Conservation (phyloP, 2,888 invertebrate species). For the Athalia cordata region DNA sequence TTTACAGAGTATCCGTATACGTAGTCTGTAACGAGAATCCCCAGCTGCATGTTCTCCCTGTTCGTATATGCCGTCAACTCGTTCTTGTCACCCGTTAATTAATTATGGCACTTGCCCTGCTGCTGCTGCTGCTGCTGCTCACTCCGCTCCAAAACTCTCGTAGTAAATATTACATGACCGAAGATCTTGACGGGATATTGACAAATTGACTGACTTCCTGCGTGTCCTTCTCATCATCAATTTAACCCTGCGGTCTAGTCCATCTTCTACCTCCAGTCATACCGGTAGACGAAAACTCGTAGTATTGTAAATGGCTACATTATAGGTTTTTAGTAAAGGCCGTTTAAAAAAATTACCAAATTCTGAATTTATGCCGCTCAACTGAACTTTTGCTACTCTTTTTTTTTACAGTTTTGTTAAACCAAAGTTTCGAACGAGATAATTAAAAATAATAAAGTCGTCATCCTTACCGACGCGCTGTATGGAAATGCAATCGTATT, state of each 20-base stretch:
- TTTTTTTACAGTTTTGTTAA: no score
- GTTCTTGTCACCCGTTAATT: slow-evolving; percentile 37
- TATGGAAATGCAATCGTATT: no score
- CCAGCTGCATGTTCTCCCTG: background rate
- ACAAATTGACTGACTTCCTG: slow-evolving; percentile 29
- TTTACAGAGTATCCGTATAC: background rate
- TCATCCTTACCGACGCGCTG: no score
- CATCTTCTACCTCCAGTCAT: no score
- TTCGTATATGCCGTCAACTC: slow-evolving; percentile 9
- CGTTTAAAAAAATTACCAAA: no score
- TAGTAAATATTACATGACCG: slow-evolving; percentile 19
- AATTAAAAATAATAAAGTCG: no score
- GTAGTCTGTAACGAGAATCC: slow-evolving; percentile 22
- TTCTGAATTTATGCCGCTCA: no score
- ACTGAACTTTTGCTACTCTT: no score
- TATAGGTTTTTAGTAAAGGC: no score
- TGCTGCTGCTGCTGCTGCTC: background rate
- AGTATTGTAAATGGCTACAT: no score
- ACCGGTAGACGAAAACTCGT: no score
- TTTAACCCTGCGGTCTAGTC: background rate
- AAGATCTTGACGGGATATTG: slow-evolving; percentile 29
- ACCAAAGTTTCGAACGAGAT: no score
- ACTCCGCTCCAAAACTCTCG: background rate
- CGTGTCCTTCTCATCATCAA: slow-evolving; percentile 29
- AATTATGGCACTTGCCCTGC: slow-evolving; percentile 20